These are phyloP conservation scores for Pithys albifrons DNA, from an alignment of 2,113 vertebrate species.

Conservation along the genomic window DNA sequence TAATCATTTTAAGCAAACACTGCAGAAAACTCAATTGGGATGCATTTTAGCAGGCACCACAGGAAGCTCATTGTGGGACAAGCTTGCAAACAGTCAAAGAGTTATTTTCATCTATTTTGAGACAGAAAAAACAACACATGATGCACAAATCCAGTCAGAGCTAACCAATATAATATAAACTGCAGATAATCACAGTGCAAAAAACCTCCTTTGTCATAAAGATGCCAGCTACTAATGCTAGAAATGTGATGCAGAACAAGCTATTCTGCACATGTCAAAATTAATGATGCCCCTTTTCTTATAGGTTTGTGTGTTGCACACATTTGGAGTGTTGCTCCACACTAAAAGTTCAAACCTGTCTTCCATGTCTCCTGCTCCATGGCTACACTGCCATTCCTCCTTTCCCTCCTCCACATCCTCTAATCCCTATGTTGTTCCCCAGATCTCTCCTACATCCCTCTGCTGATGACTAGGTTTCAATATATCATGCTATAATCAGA, in stretches of 20 bases:
- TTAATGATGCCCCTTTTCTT: background rate
- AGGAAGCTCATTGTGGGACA: background rate
- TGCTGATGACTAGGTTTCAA: background rate
- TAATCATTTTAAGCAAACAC: conserved; percentile 1
- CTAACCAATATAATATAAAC: background rate
- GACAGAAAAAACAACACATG: background rate
- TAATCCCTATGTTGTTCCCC: background rate
- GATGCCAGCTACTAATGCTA: background rate
- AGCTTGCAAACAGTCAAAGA: background rate
- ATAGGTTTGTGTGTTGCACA: background rate
- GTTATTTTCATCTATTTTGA: background rate
- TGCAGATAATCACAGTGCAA: background rate
- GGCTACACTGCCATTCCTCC: background rate
- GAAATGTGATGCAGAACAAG: background rate
- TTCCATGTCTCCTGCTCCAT: background rate
- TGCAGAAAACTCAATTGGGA: background rate
- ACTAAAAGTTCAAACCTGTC: background rate
- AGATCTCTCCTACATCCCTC: background rate
- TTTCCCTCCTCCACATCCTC: background rate
- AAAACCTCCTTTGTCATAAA: background rate
- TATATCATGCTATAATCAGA: background rate
- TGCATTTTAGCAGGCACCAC: background rate
- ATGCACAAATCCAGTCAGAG: background rate
- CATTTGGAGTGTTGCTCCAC: background rate
- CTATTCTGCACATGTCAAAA: background rate